phyloP scores from a whole-genome alignment of 1,140 invertebrate genomes.

The Heliconius hewitsoni region DNA sequence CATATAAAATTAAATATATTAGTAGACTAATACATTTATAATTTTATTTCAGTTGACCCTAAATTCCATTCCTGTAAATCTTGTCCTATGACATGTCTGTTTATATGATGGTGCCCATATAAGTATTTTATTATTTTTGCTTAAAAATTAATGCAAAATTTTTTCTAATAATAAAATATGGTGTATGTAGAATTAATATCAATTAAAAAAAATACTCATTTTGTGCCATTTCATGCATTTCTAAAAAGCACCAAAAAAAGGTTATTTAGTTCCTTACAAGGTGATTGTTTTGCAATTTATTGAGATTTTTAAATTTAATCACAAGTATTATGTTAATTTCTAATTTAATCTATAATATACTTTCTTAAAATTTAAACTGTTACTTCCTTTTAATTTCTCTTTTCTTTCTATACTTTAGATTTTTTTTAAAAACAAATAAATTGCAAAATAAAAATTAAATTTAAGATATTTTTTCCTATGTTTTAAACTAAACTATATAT shows the following conservation, averaged over 20 bases:
- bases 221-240: slow-evolving; percentile 4
- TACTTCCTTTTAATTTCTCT: no score
- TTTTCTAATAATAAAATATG: not conserved
- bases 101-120: no score
- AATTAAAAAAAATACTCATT: not conserved
- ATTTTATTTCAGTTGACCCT: no score
- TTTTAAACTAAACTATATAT: not conserved
- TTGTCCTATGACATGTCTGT: no score
- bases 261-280: not conserved
- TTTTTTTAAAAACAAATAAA: no score
- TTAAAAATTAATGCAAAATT: not conserved
- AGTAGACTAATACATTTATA: no score
- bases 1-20: no score
- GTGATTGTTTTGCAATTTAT: not conserved
- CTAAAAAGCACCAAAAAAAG: not conserved
- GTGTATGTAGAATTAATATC: not conserved
- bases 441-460: no score
- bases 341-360: not conserved
- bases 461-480: no score
- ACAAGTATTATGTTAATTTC: not conserved
- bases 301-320: not conserved
- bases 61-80: no score
- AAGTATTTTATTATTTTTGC: not conserved
- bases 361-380: not conserved
- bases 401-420: no score